A percentile compares a stretch with the other conserved stretches of the same genome.
These are phyloP conservation scores for Endotricha flammealis DNA, from an alignment of 2,888 invertebrate species.

Conservation along the genomic window DNA sequence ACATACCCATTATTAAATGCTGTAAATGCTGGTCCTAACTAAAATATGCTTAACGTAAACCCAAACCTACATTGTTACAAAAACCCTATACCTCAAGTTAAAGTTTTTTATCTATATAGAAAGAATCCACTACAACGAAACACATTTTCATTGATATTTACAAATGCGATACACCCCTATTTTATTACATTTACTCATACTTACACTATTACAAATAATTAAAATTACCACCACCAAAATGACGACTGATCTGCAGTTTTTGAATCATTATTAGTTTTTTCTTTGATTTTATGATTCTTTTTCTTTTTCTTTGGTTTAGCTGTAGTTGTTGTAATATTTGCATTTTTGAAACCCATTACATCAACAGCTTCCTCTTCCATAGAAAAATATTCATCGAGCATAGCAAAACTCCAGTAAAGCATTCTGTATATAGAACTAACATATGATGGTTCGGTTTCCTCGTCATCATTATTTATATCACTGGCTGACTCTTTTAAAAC, in stretches of 20 bases:
- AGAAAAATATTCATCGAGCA: conserved; percentile 50
- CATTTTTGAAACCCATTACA: conserved; percentile 1
- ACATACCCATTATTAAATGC: not conserved
- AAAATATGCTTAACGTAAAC: not conserved
- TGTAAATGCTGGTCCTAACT: not conserved
- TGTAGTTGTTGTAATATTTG: conserved; percentile 1
- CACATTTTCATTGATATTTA: conserved; percentile 61
- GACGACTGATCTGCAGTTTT: not conserved
- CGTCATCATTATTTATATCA: too few relatives aligned
- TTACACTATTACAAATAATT: conserved; percentile 14
- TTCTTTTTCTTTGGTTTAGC: not conserved
- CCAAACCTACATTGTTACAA: not conserved
- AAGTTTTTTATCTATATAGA: conserved; percentile 7
- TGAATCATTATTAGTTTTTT: not conserved
- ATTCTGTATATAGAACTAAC: conserved; percentile 50
- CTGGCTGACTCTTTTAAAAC: conserved; percentile 38
- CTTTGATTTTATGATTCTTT: not conserved
- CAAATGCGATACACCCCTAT: conserved; percentile 27
- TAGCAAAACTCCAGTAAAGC: conserved; percentile 49
- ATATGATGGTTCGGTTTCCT: conserved; percentile 43
- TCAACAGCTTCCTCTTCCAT: conserved; percentile 32
- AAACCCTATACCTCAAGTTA: not conserved
- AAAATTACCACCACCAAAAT: conserved; percentile 22
- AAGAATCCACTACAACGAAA: conserved; percentile 10
- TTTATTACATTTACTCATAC: not conserved